Conservation (phyloP, 1,140 invertebrate species). For the Drosophila arizonae region DNA sequence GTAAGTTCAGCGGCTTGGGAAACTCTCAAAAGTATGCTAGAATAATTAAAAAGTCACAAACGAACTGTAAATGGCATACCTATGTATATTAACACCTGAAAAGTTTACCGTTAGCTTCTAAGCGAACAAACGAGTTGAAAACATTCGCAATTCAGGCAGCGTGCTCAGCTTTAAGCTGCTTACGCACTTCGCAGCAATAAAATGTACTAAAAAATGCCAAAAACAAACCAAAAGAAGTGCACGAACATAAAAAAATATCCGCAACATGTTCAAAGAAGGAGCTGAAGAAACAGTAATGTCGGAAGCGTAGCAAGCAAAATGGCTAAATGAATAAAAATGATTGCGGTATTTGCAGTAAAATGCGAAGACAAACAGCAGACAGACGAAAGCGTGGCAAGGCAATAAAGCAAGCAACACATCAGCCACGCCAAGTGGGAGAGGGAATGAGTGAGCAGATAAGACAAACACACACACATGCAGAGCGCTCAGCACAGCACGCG, state of each 20-base stretch:
- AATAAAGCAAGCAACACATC: conserved; percentile 50
- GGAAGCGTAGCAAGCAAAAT: conserved; percentile 42
- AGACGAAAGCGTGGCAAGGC: conserved; percentile 21
- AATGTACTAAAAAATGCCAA: conserved; percentile 30
- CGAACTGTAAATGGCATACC: background rate
- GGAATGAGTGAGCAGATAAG: conserved; percentile 27
- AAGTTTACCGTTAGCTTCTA: background rate
- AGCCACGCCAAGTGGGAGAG: conserved; percentile 14
- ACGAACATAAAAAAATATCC: conserved; percentile 1
- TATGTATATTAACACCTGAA: background rate
- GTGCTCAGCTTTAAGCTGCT: conserved; percentile 35
- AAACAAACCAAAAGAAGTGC: conserved; percentile 22
- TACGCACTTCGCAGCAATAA: conserved; percentile 9
- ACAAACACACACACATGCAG: conserved; percentile 10
- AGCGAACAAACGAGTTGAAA: background rate
- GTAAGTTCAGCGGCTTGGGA: background rate
- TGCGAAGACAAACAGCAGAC: conserved; percentile 18
- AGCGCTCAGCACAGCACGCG: conserved; percentile 51
- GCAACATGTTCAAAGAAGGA: background rate
- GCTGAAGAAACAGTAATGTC: conserved; percentile 13
- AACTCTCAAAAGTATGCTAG: background rate
- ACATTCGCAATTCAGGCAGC: conserved; percentile 12
- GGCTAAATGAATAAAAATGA: conserved; percentile 55
- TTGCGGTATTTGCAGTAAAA: conserved; percentile 29
- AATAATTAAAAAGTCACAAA: background rate